These are phyloP conservation scores for Zaprionus vittiger DNA, from an alignment of 1,140 invertebrate species.

Conservation along the genomic window DNA sequence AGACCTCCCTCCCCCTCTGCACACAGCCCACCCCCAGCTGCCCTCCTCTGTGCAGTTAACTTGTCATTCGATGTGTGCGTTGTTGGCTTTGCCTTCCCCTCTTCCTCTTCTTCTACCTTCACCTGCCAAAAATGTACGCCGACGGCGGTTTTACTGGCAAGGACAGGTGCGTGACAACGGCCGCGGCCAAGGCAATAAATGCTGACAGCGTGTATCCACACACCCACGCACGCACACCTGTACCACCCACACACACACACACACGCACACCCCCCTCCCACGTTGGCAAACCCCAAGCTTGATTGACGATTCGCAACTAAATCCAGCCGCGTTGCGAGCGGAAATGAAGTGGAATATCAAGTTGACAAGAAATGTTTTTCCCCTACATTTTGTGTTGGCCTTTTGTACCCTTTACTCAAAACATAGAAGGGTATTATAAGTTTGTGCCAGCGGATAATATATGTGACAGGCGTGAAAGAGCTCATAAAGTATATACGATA, in stretches of 20 bases:
- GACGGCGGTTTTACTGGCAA: conserved; percentile 58
- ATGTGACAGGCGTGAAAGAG: too few relatives aligned
- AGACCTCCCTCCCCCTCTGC: neutral
- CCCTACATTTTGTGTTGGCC: too few relatives aligned
- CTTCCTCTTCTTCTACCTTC: neutral
- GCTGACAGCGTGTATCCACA: neutral
- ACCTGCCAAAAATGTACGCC: conserved; percentile 22
- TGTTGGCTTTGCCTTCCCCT: neutral
- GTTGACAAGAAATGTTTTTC: conserved; percentile 47
- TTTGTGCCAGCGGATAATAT: too few relatives aligned
- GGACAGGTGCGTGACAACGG: conserved; percentile 64
- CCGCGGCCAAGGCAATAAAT: conserved; percentile 36
- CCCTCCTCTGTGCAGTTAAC: conserved; percentile 2
- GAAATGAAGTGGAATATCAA: conserved; percentile 71
- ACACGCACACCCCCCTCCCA: neutral
- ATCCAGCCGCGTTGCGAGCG: conserved; percentile 46
- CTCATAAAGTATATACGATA: too few relatives aligned
- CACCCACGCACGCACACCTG: conserved; percentile 5
- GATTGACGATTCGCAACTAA: conserved; percentile 29
- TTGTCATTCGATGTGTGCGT: conserved; percentile 44
- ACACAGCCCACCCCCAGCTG: too few relatives aligned
- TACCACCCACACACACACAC: neutral
- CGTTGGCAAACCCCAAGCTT: neutral
- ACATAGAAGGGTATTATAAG: too few relatives aligned
- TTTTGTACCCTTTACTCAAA: too few relatives aligned